Conservation (phyloP, 2,888 invertebrate species). For the Dorcus parallelipipedus region DNA sequence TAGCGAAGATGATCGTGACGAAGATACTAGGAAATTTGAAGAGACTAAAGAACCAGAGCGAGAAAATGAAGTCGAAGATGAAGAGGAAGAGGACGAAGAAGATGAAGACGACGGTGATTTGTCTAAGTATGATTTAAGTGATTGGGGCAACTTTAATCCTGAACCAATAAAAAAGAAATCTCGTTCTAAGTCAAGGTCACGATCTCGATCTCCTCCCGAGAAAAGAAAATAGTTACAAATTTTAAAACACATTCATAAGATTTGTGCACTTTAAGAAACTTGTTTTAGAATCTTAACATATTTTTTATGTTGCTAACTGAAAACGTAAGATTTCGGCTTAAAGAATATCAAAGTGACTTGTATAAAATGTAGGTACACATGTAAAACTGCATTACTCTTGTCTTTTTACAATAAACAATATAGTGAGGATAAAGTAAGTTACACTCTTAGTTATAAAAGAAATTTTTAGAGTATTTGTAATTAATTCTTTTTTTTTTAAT, state of each 20-base stretch:
- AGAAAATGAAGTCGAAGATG: slow-evolving; percentile 38
- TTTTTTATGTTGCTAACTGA: not conserved
- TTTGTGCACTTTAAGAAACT: not conserved
- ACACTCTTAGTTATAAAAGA: no score
- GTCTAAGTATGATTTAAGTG: slow-evolving; percentile 57
- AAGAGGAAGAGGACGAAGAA: slow-evolving; percentile 53
- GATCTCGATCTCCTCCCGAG: slow-evolving; percentile 22
- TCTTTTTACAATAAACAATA: no score
- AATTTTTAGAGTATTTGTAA: no score
- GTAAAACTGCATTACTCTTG: no score
- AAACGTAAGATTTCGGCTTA: not conserved
- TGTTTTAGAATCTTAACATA: not conserved
- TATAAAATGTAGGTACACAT: no score
- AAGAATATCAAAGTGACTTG: no score
- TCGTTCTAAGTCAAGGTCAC: slow-evolving; percentile 33
- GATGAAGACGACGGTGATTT: slow-evolving; percentile 56
- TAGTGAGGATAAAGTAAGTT: no score
- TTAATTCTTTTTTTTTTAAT: no score
- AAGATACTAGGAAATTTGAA: slow-evolving; percentile 14
- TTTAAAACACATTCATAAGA: not conserved
- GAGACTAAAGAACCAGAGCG: slow-evolving; percentile 11
- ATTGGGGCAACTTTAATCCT: slow-evolving; percentile 48
- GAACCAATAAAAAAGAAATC: slow-evolving; percentile 23
- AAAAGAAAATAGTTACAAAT: slow-evolving; percentile 14
- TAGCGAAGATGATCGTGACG: slow-evolving; percentile 21